A percentile compares a stretch with the other conserved stretches of the same genome.
These are phyloP conservation scores for Agelas oroides DNA, from an alignment of 37 sponge, comb jelly and placozoan genomes.

Conservation along the genomic window DNA sequence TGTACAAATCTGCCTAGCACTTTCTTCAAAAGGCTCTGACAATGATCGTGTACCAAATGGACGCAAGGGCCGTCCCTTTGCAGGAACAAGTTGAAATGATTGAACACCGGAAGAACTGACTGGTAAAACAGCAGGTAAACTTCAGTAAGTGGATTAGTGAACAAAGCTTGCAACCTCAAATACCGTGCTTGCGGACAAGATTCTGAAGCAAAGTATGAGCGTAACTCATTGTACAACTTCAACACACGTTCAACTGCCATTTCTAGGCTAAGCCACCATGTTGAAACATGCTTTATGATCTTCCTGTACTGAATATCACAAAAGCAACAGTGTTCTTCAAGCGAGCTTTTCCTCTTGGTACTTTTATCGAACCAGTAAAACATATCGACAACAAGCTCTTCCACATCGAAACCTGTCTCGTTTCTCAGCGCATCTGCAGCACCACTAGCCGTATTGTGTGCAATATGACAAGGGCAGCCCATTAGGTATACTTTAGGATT, in stretches of 20 bases:
- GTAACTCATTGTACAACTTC: constrained; percentile 37
- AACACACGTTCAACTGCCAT: constrained; percentile 20
- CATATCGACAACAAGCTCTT: constrained; percentile 58
- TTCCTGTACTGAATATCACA: constrained; percentile 61
- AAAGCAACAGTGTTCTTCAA: constrained; percentile 53
- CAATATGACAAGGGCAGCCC: neutral
- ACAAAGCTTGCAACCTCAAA: neutral
- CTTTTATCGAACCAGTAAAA: constrained; percentile 70
- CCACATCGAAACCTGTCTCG: constrained; percentile 49
- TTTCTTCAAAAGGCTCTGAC: constrained; percentile 13
- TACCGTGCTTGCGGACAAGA: constrained; percentile 4
- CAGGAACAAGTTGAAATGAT: constrained; percentile 12
- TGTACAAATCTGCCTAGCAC: constrained; percentile 37
- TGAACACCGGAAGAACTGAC: constrained; percentile 34
- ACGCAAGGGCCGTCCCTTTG: neutral
- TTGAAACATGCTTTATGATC: constrained; percentile 60
- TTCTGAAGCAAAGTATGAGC: constrained; percentile 57
- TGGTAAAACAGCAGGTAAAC: constrained; percentile 53
- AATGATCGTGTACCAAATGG: too few species aligned
- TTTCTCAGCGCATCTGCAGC: neutral
- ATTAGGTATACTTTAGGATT: neutral
- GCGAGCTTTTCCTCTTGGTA: constrained; percentile 38
- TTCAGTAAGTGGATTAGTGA: constrained; percentile 24
- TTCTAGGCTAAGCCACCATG: constrained; percentile 66
- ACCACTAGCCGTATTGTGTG: neutral